A percentile compares a stretch with the other conserved stretches of the same genome.
phyloP scores from a whole-genome alignment of 2,113 vertebrate genomes.

The Glaucomys volans region DNA sequence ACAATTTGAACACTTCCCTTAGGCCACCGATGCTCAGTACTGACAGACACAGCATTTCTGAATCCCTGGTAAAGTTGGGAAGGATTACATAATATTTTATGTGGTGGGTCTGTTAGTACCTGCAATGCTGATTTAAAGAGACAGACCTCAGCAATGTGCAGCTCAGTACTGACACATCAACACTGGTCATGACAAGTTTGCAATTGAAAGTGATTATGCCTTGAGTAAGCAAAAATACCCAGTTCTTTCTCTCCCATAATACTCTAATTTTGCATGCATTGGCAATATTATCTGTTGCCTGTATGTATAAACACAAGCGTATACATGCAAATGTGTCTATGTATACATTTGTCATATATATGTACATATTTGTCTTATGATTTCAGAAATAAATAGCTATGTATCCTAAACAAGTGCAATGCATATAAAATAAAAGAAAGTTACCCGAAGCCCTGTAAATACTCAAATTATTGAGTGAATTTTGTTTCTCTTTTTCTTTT shows the following conservation, averaged over 20 bases:
- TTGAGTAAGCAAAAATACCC: background rate
- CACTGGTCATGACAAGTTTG: background rate
- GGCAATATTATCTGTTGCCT: background rate
- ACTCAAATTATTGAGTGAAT: background rate
- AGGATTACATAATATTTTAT: slow-evolving; percentile 3
- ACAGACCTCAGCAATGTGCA: background rate
- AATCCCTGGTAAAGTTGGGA: background rate
- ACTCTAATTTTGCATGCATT: background rate
- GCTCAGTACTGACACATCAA: background rate
- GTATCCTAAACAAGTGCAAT: background rate
- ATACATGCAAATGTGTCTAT: no score
- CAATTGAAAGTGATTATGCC: background rate
- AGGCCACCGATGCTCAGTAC: slow-evolving; percentile 4
- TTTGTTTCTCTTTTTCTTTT: background rate
- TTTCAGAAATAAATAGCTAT: background rate
- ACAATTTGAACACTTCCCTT: slow-evolving; percentile 23
- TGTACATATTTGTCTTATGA: background rate
- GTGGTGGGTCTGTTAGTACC: background rate
- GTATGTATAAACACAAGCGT: no score
- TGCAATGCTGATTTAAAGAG: slow-evolving; percentile 34
- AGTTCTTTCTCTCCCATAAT: background rate
- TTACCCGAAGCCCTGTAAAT: background rate
- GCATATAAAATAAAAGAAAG: background rate
- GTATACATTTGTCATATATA: background rate
- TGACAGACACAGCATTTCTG: slow-evolving; percentile 34